Evolutionary conservation across 2,113 vertebrate species (phyloP), one percentile per base, ranked within the genome.

Genomic region (Passerina amoena): DNA sequence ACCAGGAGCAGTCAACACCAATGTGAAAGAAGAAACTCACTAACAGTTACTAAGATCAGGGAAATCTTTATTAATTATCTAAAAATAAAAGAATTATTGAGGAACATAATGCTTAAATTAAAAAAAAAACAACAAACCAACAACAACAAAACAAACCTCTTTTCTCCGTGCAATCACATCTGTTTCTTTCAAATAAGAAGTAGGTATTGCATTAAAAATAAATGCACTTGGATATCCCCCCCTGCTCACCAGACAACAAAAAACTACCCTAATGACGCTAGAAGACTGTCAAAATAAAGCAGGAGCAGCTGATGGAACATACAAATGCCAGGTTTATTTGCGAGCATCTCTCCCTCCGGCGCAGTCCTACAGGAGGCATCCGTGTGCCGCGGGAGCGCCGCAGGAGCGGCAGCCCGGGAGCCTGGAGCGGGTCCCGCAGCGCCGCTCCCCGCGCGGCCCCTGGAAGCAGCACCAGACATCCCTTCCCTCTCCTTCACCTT

Each of bases 311-410:
- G 50, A 12, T 0, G 47, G 42, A 24, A 30, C 16, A 13, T 0
- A 3, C 0, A 8, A 57, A 6, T 0, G 28, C 10, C 16, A 30
- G 44, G 15, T 37, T 48, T 63, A 2, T 16, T 7, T 3, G 63
- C 35, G 2, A 27, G 3, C 50, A 10, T 4, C 27, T 51, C 61
- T 50, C 37, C 24, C 48, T 53, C 68, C 42, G 11, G 11, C 0
- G 50, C 88, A 47, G 57, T 6, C 90, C 95, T 64, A 45, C 30
- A 93, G 95, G 96, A 78, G 95, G 95, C 92, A 88, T 5, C 95
- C 68, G 60, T 5, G 42, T 0, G 70, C 91, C 24, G 38, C 75
- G 0, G 53, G 35, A 96, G 69, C 5, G n/a, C 13, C 1, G 11
- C 0, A 2, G 7, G 27, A 60, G 60, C 54, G 3, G 37, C 44